A percentile compares a stretch with the other conserved stretches of the same genome.
Conservation (phyloP, 2,797 vertebrate species). For the Crocodylus rhombifer region DNA sequence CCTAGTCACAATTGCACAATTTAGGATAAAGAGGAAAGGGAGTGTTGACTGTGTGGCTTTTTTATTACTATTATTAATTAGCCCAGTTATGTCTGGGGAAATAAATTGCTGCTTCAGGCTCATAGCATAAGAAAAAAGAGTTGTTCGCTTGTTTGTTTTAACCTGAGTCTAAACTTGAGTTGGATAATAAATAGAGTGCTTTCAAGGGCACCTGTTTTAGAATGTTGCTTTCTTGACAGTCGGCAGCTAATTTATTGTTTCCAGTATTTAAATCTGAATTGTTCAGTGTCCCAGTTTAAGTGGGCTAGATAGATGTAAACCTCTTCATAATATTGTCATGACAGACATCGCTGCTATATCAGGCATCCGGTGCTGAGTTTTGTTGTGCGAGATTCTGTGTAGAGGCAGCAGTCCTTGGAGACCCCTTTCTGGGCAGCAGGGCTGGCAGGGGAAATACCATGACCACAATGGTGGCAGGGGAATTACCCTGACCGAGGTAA, state of each 20-base stretch:
- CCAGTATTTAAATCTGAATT: conserved; percentile 8
- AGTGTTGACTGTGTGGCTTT: background rate
- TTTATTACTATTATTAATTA: background rate
- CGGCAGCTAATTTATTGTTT: background rate
- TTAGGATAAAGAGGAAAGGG: background rate
- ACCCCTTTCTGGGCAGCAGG: background rate
- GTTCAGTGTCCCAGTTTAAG: background rate
- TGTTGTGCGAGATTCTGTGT: background rate
- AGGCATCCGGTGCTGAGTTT: background rate
- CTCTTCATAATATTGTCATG: background rate
- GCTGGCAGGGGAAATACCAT: no score
- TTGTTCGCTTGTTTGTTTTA: background rate
- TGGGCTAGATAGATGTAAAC: conserved; percentile 16
- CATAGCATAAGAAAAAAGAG: background rate
- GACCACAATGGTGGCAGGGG: no score
- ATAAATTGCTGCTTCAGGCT: background rate
- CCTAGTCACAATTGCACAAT: background rate
- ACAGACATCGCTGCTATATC: background rate
- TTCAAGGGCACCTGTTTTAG: conserved; percentile 36
- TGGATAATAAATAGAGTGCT: background rate
- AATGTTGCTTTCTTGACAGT: background rate
- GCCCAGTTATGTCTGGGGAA: background rate
- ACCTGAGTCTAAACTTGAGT: background rate
- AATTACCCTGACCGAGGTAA: no score
- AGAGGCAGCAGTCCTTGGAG: background rate